These are phyloP conservation scores for Serrognathus titanus DNA, from an alignment of 2,888 invertebrate species.

Conservation along the genomic window DNA sequence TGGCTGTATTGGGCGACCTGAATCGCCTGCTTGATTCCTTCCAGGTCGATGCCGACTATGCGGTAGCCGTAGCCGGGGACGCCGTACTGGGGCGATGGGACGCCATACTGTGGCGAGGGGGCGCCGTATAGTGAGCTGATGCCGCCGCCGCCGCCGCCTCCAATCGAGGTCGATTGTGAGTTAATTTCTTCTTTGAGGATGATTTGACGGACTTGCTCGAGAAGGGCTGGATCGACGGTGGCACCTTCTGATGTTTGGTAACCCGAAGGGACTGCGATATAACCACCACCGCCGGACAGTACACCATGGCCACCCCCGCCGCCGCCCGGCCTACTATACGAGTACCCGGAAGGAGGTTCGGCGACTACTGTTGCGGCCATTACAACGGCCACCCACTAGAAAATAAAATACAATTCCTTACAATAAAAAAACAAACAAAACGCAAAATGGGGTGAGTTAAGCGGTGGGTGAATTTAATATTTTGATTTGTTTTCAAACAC, in stretches of 20 bases:
- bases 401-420: background rate
- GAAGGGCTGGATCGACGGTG: constrained; percentile 73
- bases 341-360: constrained; percentile 73
- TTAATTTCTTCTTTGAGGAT: constrained; percentile 76
- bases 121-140: constrained; percentile 51
- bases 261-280: constrained; percentile 73
- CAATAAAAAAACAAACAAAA: background rate
- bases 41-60: constrained; percentile 81
- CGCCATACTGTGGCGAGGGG: constrained; percentile 65
- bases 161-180: constrained; percentile 54
- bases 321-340: constrained; percentile 67
- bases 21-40: constrained; percentile 81
- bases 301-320: constrained; percentile 50
- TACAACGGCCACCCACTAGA: constrained; percentile 72
- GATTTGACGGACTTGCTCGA: constrained; percentile 82
- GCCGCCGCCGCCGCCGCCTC: constrained; percentile 51
- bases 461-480: no score
- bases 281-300: constrained; percentile 68
- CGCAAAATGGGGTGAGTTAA: no score
- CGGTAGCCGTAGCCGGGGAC: constrained; percentile 55
- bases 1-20: constrained; percentile 84
- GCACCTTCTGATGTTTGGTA: constrained; percentile 80
- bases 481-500: no score
- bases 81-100: constrained; percentile 66
- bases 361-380: constrained; percentile 70